Percentiles rank a stretch among this genome's conserved stretches.
Evolutionary conservation across 2,888 invertebrate genomes (phyloP).

Genomic region (Diplazon laetatorius): DNA sequence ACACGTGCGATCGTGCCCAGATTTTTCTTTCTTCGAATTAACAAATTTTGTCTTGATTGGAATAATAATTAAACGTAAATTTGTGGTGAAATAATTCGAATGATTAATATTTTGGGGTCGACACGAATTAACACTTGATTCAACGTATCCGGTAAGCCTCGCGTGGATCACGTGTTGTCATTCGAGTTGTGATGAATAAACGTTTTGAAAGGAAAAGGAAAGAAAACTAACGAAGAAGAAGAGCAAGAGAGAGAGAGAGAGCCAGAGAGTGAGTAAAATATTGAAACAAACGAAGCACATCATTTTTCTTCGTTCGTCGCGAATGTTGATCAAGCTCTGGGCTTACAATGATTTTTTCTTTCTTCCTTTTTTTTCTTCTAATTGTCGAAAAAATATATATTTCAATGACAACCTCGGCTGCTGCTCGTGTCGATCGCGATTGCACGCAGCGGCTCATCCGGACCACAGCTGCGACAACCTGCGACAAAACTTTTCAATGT

Average conservation of each 20-base stretch:
- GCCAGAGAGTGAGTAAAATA: not conserved
- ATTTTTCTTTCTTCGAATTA: too few relatives aligned
- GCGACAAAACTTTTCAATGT: conserved; percentile 63
- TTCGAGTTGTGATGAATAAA: conserved; percentile 19
- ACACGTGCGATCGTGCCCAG: too few relatives aligned
- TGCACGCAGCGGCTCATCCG: not conserved
- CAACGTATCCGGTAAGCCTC: conserved; percentile 19
- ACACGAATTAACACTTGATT: conserved; percentile 37
- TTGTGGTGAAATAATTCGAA: conserved; percentile 41
- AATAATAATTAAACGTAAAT: conserved; percentile 31
- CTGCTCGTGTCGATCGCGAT: not conserved
- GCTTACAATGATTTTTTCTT: too few relatives aligned
- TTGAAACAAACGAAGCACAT: not conserved
- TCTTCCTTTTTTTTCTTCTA: too few relatives aligned
- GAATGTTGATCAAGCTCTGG: not conserved
- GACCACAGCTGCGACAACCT: conserved; percentile 34
- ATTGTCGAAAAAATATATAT: conserved; percentile 27
- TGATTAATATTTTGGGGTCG: conserved; percentile 19
- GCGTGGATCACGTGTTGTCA: conserved; percentile 1
- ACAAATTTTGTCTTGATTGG: conserved; percentile 7
- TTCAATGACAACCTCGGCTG: conserved; percentile 8
- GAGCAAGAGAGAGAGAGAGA: not conserved
- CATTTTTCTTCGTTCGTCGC: conserved; percentile 3
- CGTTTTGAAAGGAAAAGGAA: conserved; percentile 10
- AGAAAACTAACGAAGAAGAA: not conserved